phyloP scores from a whole-genome alignment of 2,888 invertebrate species.

The Leptinotarsa juncta region DNA sequence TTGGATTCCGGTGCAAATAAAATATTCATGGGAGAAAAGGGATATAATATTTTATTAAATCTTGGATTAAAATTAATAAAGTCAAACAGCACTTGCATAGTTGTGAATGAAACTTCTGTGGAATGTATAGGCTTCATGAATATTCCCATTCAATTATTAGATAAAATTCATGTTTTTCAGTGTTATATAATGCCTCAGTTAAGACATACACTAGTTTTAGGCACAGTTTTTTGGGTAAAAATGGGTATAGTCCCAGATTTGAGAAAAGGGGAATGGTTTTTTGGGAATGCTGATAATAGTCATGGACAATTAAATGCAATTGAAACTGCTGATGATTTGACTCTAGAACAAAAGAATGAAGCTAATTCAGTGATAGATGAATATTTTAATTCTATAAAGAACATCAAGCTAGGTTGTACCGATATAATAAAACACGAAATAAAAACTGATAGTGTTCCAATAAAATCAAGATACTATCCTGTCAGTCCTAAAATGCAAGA shows the following conservation, averaged over 20 bases:
- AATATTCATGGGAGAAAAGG: constrained; percentile 28
- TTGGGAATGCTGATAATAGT: not conserved
- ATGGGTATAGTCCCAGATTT: constrained; percentile 33
- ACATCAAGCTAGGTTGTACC: constrained; percentile 17
- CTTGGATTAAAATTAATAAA: constrained; percentile 11
- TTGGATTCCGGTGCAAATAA: constrained; percentile 29
- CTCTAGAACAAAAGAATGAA: constrained; percentile 3
- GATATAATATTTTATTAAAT: constrained; percentile 22
- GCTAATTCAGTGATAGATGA: not conserved
- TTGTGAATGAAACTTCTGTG: constrained; percentile 21
- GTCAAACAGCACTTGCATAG: constrained; percentile 7
- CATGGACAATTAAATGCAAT: not conserved
- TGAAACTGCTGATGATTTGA: constrained; percentile 23
- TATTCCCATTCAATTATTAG: constrained; percentile 20
- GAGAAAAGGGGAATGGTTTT: constrained; percentile 20
- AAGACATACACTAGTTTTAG: constrained; percentile 27
- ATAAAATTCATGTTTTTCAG: constrained; percentile 21
- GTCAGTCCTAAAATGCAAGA: constrained; percentile 22
- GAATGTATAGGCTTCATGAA: constrained; percentile 24
- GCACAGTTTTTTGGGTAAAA: constrained; percentile 27
- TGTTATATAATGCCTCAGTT: constrained; percentile 23
- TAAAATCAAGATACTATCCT: constrained; percentile 25
- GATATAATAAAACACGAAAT: constrained; percentile 19
- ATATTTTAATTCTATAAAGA: not conserved
- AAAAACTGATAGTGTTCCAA: constrained; percentile 21